phyloP scores from a whole-genome alignment of 2,797 vertebrate genomes.

The Nannoperca australis region DNA sequence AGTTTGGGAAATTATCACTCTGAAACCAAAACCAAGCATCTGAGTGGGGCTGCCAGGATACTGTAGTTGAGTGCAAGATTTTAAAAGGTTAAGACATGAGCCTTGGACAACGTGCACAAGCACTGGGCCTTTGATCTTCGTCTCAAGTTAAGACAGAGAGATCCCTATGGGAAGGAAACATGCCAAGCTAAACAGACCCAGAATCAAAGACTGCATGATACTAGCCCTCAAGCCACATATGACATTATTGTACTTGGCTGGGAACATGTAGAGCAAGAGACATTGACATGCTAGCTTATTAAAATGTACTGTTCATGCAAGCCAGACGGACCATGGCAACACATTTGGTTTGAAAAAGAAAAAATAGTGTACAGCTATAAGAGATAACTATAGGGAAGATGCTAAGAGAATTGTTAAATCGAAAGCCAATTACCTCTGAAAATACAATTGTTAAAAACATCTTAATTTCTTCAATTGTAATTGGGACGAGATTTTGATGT shows the following conservation, averaged over 20 bases:
- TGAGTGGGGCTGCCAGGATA: neutral
- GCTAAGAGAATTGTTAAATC: neutral
- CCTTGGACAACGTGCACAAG: slow-evolving; percentile 11
- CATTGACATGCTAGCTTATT: slow-evolving; percentile 3
- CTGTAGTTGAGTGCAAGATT: slow-evolving; percentile 5
- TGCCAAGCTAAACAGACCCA: slow-evolving; percentile 54
- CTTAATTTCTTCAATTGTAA: neutral
- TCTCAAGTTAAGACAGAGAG: slow-evolving; percentile 16
- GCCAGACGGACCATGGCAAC: neutral
- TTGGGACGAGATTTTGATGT: neutral
- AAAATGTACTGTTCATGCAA: neutral
- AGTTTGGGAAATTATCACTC: slow-evolving; percentile 23
- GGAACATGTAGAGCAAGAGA: slow-evolving; percentile 9
- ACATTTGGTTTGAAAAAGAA: neutral
- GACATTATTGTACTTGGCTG: slow-evolving; percentile 30
- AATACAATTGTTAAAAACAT: neutral
- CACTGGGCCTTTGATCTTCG: slow-evolving; percentile 52
- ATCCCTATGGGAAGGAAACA: slow-evolving; percentile 45
- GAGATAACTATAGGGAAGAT: neutral
- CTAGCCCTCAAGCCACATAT: slow-evolving; percentile 43
- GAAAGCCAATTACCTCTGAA: neutral
- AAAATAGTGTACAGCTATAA: neutral
- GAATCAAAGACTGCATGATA: slow-evolving; percentile 49
- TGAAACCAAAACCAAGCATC: slow-evolving; percentile 21
- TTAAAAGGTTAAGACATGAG: slow-evolving; percentile 17